These are phyloP conservation scores for Lottia scabra DNA, from an alignment of 2,888 invertebrate genomes.

Conservation along the genomic window DNA sequence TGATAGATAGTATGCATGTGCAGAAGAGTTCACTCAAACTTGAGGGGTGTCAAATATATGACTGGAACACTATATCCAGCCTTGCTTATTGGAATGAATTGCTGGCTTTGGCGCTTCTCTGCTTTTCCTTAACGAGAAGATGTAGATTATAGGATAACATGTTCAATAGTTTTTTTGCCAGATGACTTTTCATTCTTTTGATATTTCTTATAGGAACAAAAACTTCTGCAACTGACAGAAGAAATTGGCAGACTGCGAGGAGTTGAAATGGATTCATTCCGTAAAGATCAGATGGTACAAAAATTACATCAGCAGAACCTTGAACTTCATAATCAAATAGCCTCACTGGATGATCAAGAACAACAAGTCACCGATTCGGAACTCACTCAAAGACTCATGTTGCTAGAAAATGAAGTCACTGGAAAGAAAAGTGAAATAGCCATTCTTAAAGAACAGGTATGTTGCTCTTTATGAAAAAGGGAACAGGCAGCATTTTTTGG, in stretches of 20 bases:
- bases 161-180: too few relatives aligned
- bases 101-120: too few relatives aligned
- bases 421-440: conserved; percentile 58
- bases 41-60: too few relatives aligned
- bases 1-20: background rate
- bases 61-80: too few relatives aligned
- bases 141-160: too few relatives aligned
- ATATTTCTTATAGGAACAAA: conserved; percentile 66
- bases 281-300: conserved; percentile 60
- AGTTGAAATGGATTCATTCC: conserved; percentile 54
- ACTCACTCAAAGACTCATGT: conserved; percentile 50
- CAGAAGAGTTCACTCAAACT: too few relatives aligned
- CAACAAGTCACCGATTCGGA: conserved; percentile 45
- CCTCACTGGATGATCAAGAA: conserved; percentile 13
- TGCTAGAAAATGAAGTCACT: conserved; percentile 61
- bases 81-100: too few relatives aligned
- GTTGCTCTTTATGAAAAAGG: background rate
- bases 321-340: conserved; percentile 38
- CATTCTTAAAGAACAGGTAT: conserved; percentile 61
- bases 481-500: too few relatives aligned
- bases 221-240: conserved; percentile 54
- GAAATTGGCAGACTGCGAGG: conserved; percentile 54
- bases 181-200: too few relatives aligned
- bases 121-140: too few relatives aligned
- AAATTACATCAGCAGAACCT: conserved; percentile 53